Evolutionary conservation across 2,797 vertebrate genomes (phyloP).

Genomic region (Melanotaenia maccullochi): DNA sequence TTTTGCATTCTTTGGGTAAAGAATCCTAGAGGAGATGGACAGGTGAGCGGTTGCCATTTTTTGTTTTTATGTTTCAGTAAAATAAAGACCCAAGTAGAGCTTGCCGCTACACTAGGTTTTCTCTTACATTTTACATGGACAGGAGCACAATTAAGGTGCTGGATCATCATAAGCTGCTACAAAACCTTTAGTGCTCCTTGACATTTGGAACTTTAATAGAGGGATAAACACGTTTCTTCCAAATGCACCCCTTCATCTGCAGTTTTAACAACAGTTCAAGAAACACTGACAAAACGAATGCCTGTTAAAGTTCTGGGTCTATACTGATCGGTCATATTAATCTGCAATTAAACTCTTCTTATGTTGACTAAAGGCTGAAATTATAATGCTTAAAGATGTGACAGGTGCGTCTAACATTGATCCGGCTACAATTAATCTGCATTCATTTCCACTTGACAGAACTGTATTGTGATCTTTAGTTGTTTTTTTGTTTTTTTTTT

Average conservation of each 20-base stretch:
- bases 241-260: background rate
- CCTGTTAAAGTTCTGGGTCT: background rate
- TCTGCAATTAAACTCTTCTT: too few relatives aligned
- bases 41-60: slow-evolving; percentile 14
- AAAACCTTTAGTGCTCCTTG: background rate
- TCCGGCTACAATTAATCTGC: too few relatives aligned
- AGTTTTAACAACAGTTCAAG: background rate
- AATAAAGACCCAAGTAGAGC: slow-evolving; percentile 21
- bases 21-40: slow-evolving; percentile 32
- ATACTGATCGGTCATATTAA: background rate
- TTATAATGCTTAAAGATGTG: too few relatives aligned
- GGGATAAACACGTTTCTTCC: background rate
- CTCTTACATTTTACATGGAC: slow-evolving; percentile 1
- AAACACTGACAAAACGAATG: background rate
- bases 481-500: too few relatives aligned
- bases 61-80: slow-evolving; percentile 23
- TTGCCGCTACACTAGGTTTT: background rate
- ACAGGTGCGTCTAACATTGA: too few relatives aligned
- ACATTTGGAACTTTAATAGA: background rate
- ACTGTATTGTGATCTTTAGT: too few relatives aligned
- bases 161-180: slow-evolving; percentile 7
- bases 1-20: slow-evolving; percentile 27
- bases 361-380: too few relatives aligned
- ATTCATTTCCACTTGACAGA: too few relatives aligned
- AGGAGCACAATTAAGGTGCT: slow-evolving; percentile 7